Base-by-base conservation (phyloP, 2,888 invertebrate species). In the Margaritifera margaritifera region DNA sequence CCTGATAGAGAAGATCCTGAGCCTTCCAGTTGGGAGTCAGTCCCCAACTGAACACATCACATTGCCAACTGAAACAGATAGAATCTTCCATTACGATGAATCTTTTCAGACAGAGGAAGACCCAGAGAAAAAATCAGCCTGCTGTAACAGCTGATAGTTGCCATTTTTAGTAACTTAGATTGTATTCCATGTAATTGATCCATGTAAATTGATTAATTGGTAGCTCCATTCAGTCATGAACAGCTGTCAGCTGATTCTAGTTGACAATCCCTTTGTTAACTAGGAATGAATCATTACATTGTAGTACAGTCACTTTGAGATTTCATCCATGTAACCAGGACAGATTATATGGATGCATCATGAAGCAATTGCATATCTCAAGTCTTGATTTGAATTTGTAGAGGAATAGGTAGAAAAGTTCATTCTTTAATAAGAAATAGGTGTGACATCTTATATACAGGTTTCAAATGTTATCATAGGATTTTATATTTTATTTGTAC, bases 11-110 rank as follows among this genome's bases (percentile, higher is more conserved):
- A 75, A 84, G 59, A 82, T 86, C 24, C 62, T 86, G 53, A 72
- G 80, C 5, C 70, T 86, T 6, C 86, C 86, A 20, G 71, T 75
- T 6, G 83, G 82, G n/a, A 80, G 78, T 6, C 77, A 81, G 61
- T 80, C 80, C 61, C 80, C 82, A 22, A 53, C 66, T 54, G 81
- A 81, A 64, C 72, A 73, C 63, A 76, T 80, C 19, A 69, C 66
- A 1, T 59, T 80, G 15, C 69, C 75, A 25, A 50, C 54, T 27
- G 62, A 59, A 22, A 51, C 65, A 6, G 64, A 69, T 51, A 64
- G 66, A 20, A 64, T 60, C 11, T 61, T 67, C 3, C 52, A 69
- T 11, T 77, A 73, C 62, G 78, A 78, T 6, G 72, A 77, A 8
- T 77, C 77, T 6, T 78, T 79, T 61, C 79, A 80, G 42, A 68